A percentile compares a stretch with the other conserved stretches of the same genome.
These are phyloP conservation scores for Benthosema pterotum DNA, from an alignment of 2,797 vertebrate species.

Conservation along the genomic window DNA sequence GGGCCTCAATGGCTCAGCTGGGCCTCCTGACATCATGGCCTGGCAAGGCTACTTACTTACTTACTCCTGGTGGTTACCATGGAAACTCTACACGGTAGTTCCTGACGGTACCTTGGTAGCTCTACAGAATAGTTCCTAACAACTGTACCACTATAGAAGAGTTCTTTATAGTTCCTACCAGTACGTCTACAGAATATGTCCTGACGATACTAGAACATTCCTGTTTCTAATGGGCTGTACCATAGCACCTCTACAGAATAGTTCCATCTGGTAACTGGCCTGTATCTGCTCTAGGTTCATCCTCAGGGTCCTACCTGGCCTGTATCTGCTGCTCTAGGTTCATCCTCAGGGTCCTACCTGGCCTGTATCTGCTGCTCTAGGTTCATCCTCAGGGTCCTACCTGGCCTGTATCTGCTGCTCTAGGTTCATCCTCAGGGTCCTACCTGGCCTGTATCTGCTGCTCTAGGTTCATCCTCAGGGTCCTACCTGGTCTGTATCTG, in stretches of 20 bases:
- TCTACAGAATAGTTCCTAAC: too few relatives aligned
- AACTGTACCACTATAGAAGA: too few relatives aligned
- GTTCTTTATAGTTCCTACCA: conserved; percentile 36
- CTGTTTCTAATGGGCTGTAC: too few relatives aligned
- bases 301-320: conserved; percentile 98
- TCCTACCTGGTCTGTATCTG: conserved; percentile 99
- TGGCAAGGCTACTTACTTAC: too few relatives aligned
- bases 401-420: conserved; percentile 99
- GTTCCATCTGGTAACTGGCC: conserved; percentile 61
- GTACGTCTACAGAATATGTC: too few relatives aligned
- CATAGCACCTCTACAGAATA: too few relatives aligned
- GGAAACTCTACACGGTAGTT: too few relatives aligned
- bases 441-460: conserved; percentile 99
- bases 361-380: conserved; percentile 99
- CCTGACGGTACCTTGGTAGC: too few relatives aligned
- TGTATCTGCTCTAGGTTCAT: conserved; percentile 99
- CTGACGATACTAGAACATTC: too few relatives aligned
- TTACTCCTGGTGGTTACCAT: too few relatives aligned
- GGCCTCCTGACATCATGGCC: too few relatives aligned
- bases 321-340: conserved; percentile 99
- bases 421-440: conserved; percentile 99
- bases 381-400: conserved; percentile 99
- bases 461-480: conserved; percentile 99
- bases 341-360: conserved; percentile 99
- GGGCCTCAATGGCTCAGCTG: too few relatives aligned